Conservation (phyloP, 2,888 invertebrate genomes). For the Lycia hirtaria region DNA sequence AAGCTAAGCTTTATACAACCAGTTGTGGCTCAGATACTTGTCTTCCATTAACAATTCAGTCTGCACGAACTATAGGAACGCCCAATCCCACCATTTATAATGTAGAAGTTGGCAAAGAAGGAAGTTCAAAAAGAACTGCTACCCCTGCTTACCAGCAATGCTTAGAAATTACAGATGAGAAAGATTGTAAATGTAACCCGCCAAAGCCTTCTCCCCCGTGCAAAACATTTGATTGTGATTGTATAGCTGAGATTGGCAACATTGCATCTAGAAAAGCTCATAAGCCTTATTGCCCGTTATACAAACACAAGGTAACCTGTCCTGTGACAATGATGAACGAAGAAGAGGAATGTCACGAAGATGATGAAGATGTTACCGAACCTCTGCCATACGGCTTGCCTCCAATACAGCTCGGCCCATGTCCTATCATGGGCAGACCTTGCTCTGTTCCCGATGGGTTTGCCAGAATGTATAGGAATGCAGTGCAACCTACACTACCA, state of each 20-base stretch:
- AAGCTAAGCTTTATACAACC: slow-evolving; percentile 25
- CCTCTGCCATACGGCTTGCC: slow-evolving; percentile 77
- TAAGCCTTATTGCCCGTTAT: slow-evolving; percentile 72
- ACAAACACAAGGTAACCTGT: slow-evolving; percentile 70
- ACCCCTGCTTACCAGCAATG: slow-evolving; percentile 51
- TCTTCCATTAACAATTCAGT: slow-evolving; percentile 36
- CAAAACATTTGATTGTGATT: slow-evolving; percentile 74
- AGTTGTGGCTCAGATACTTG: slow-evolving; percentile 39
- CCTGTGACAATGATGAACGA: slow-evolving; percentile 66
- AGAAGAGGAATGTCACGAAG: slow-evolving; percentile 65
- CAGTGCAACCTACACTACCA: slow-evolving; percentile 60
- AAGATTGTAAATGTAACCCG: slow-evolving; percentile 74
- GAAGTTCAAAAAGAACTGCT: slow-evolving; percentile 42
- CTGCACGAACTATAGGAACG: slow-evolving; percentile 39
- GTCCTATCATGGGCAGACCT: slow-evolving; percentile 76
- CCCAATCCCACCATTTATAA: slow-evolving; percentile 51
- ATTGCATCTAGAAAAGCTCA: slow-evolving; percentile 65
- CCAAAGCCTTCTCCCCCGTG: slow-evolving; percentile 71
- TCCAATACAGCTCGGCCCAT: slow-evolving; percentile 76
- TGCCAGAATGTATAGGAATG: slow-evolving; percentile 76
- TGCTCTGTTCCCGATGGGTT: slow-evolving; percentile 77
- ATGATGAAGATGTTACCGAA: slow-evolving; percentile 70
- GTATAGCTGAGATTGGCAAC: slow-evolving; percentile 61
- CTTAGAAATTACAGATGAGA: slow-evolving; percentile 61
- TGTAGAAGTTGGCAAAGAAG: slow-evolving; percentile 39